These are phyloP conservation scores for Ceriagrion tenellum DNA, from an alignment of 2,888 invertebrate species.

Conservation along the genomic window DNA sequence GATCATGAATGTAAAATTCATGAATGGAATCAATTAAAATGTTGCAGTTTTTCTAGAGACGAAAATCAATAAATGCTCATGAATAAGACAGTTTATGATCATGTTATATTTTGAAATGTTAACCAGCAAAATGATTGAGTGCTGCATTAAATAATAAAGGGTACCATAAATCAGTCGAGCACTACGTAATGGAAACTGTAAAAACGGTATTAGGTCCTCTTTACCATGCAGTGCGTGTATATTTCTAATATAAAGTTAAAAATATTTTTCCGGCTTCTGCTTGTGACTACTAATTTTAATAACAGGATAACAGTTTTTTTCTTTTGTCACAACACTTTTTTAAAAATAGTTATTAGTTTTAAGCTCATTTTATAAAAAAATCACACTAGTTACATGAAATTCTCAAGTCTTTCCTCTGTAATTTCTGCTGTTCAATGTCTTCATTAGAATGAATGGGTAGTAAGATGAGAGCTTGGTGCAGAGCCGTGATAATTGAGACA, in stretches of 20 bases:
- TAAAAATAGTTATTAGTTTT: constrained; percentile 15
- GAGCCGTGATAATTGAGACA: not conserved
- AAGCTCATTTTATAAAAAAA: constrained; percentile 14
- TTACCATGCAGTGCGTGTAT: not conserved
- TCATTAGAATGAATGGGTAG: not conserved
- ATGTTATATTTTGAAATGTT: not conserved
- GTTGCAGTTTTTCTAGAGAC: no score
- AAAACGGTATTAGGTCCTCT: not conserved
- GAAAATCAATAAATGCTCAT: not conserved
- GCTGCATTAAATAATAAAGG: not conserved
- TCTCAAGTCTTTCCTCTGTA: not conserved
- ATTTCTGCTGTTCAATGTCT: not conserved
- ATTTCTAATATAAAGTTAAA: not conserved
- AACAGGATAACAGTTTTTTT: not conserved
- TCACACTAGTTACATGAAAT: not conserved
- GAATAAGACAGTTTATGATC: not conserved
- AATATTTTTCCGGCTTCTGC: not conserved
- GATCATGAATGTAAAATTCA: not conserved
- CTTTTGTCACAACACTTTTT: not conserved
- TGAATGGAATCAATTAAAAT: not conserved
- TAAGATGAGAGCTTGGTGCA: not conserved
- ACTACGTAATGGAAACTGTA: not conserved
- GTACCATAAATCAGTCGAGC: not conserved
- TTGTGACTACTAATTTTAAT: not conserved
- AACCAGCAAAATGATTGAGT: not conserved